Evolutionary conservation across 2,797 vertebrate genomes (phyloP).

Genomic region (Spatula versicolor): DNA sequence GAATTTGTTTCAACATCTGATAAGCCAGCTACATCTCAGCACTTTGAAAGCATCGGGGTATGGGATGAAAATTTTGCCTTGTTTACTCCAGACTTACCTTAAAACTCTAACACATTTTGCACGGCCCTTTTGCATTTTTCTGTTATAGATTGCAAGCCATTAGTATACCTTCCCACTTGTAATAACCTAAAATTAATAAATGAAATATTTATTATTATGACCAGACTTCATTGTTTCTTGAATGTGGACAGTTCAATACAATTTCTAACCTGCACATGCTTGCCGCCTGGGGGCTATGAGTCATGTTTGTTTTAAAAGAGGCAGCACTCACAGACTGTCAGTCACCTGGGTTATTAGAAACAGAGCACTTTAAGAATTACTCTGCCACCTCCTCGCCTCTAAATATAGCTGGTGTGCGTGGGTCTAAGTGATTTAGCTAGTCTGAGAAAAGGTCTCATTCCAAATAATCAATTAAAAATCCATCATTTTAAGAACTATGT

Average conservation of each 20-base stretch:
- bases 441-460: slow-evolving; percentile 55
- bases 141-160: neutral
- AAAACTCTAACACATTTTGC: neutral
- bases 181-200: slow-evolving; percentile 66
- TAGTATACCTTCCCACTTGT: neutral
- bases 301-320: slow-evolving; percentile 77
- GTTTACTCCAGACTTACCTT: slow-evolving; percentile 37
- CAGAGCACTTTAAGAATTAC: slow-evolving; percentile 74
- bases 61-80: neutral
- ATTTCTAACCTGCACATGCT: slow-evolving; percentile 51
- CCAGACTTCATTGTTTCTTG: slow-evolving; percentile 52
- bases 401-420: slow-evolving; percentile 76
- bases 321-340: slow-evolving; percentile 74
- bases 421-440: slow-evolving; percentile 63
- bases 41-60: neutral
- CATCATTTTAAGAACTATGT: slow-evolving; percentile 51
- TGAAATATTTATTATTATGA: neutral
- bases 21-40: neutral
- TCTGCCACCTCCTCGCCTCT: slow-evolving; percentile 72
- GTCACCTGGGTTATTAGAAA: slow-evolving; percentile 76
- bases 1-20: neutral
- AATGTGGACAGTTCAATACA: slow-evolving; percentile 66
- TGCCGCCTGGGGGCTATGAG: slow-evolving; percentile 63
- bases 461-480: slow-evolving; percentile 74
- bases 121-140: neutral